These are phyloP conservation scores for Microvelia longipes DNA, from an alignment of 1,140 invertebrate genomes.

Conservation along the genomic window DNA sequence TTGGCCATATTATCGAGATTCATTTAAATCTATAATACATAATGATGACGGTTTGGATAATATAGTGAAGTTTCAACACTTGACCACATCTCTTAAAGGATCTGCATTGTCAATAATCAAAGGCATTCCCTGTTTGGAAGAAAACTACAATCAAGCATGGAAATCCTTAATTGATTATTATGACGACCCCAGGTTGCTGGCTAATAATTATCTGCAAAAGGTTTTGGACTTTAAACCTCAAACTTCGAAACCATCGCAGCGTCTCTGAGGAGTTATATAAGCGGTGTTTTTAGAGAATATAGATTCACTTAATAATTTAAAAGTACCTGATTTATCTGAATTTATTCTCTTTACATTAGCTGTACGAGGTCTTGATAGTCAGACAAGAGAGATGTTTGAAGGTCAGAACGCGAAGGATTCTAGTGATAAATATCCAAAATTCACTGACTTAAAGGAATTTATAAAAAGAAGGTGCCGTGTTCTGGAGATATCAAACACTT, in stretches of 20 bases:
- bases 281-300: conserved; percentile 7
- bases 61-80: neutral
- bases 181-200: neutral
- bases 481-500: neutral
- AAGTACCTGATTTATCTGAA: neutral
- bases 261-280: conserved; percentile 18
- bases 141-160: neutral
- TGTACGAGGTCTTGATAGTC: neutral
- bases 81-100: neutral
- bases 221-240: neutral
- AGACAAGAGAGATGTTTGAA: neutral
- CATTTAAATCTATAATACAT: neutral
- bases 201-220: neutral
- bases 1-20: neutral
- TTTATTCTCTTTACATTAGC: neutral
- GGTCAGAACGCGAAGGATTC: neutral
- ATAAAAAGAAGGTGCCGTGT: neutral
- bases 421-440: neutral
- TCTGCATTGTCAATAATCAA: neutral
- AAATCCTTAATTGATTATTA: neutral
- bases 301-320: conserved; percentile 26
- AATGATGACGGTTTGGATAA: neutral
- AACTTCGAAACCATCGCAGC: conserved; percentile 10
- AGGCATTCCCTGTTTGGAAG: neutral
- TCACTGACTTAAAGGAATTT: neutral